Evolutionary conservation across 37 sponge, comb jelly and placozoan species (phyloP).

Genomic region (Oopsacas minuta): DNA sequence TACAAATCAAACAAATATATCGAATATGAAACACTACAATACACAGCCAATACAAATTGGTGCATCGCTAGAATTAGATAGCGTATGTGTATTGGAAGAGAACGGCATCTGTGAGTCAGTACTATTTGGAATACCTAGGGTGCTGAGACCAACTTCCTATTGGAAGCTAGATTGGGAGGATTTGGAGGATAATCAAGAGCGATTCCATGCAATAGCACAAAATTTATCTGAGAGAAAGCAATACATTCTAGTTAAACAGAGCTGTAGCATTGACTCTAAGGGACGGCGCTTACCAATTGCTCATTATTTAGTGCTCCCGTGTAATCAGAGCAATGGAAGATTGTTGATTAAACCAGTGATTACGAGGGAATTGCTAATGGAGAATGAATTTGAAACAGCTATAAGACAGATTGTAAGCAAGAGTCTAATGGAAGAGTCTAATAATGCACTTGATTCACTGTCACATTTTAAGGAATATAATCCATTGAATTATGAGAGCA

Average conservation of each 20-base stretch:
- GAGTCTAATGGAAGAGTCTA: neutral
- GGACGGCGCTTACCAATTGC: neutral
- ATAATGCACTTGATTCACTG: neutral
- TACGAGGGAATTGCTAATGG: neutral
- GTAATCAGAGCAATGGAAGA: neutral
- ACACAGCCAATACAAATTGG: neutral
- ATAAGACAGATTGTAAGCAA: neutral
- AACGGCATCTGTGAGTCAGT: neutral
- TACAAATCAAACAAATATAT: neutral
- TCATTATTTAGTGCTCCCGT: neutral
- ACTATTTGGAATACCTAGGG: slow-evolving; percentile 27
- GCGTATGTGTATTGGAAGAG: neutral
- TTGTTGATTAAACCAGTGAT: neutral
- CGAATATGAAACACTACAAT: neutral
- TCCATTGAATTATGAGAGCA: slow-evolving; percentile 17
- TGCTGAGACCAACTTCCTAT: slow-evolving; percentile 61
- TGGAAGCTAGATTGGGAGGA: slow-evolving; percentile 98
- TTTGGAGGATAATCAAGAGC: slow-evolving; percentile 64
- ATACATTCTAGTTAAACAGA: neutral
- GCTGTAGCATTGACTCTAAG: neutral
- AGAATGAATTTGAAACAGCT: neutral
- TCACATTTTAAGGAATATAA: neutral
- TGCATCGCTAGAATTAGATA: neutral
- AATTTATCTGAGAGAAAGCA: neutral
- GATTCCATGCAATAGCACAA: slow-evolving; percentile 44